phyloP scores from a whole-genome alignment of 1,140 invertebrate genomes.

The Diprion similis region DNA sequence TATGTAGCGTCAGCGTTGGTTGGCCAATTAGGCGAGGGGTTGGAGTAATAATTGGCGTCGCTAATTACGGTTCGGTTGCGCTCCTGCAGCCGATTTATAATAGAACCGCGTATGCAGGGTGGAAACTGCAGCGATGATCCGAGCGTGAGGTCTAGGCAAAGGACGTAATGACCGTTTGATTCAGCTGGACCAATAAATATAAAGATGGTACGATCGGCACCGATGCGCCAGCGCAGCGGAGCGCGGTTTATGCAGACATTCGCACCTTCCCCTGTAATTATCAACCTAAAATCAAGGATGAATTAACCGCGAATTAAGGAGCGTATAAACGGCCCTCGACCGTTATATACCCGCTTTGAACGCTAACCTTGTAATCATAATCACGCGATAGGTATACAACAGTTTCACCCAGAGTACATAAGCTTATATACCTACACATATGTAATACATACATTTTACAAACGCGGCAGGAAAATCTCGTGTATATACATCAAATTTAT shows the following conservation, averaged over 20 bases:
- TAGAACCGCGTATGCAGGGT: too few species aligned
- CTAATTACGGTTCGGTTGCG: too few species aligned
- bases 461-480: neutral
- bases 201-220: neutral
- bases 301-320: neutral
- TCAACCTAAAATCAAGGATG: conserved; percentile 1
- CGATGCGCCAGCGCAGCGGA: neutral
- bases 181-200: too few species aligned
- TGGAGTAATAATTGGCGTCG: too few species aligned
- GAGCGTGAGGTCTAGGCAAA: too few species aligned
- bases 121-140: too few species aligned
- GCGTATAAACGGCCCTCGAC: neutral
- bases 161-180: too few species aligned
- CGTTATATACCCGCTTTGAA: neutral
- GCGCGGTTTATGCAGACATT: neutral
- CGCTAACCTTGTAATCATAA: neutral
- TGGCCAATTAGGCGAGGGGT: too few species aligned
- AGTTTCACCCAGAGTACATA: neutral
- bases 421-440: neutral
- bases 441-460: neutral
- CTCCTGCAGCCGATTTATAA: too few species aligned
- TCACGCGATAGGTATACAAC: neutral
- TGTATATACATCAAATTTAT: neutral
- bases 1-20: too few species aligned
- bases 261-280: neutral